Percentiles rank a stretch among this genome's conserved stretches.
Evolutionary conservation across 2,797 vertebrate species (phyloP).

Genomic region (Parotocinclus haroldoi): DNA sequence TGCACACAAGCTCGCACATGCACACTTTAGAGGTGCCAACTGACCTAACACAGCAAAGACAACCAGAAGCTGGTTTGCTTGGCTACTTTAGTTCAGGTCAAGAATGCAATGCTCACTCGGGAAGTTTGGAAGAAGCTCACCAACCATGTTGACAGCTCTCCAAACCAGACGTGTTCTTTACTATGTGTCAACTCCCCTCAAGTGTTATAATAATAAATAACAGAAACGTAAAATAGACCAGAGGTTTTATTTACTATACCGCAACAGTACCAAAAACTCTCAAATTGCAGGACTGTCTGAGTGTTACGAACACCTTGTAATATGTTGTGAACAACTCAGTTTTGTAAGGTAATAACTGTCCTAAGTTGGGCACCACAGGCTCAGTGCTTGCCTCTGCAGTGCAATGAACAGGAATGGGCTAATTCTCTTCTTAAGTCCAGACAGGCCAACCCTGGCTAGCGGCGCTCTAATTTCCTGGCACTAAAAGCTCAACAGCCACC

Average conservation of each 20-base stretch:
- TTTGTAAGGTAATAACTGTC: background rate
- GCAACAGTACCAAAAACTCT: background rate
- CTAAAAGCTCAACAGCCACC: slow-evolving; percentile 75
- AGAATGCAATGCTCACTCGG: slow-evolving; percentile 33
- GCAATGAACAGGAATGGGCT: slow-evolving; percentile 27
- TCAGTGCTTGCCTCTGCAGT: slow-evolving; percentile 27
- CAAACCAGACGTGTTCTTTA: slow-evolving; percentile 16
- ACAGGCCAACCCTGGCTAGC: slow-evolving; percentile 34
- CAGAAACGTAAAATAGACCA: background rate
- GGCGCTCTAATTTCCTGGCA: slow-evolving; percentile 61
- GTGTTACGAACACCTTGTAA: background rate
- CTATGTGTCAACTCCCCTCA: slow-evolving; percentile 25
- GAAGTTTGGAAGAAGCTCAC: slow-evolving; percentile 24
- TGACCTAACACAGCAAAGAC: slow-evolving; percentile 80
- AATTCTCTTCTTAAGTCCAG: slow-evolving; percentile 27
- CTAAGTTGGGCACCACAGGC: background rate
- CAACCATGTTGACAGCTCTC: slow-evolving; percentile 31
- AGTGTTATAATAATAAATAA: slow-evolving; percentile 6
- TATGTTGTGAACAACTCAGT: background rate
- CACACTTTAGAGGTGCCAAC: too few relatives aligned
- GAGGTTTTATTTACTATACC: background rate
- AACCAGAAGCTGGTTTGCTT: slow-evolving; percentile 73
- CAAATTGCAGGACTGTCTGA: background rate
- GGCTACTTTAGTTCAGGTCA: slow-evolving; percentile 48
- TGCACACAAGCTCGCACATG: too few relatives aligned